These are phyloP conservation scores for Pangasius sanitwongsei DNA, from an alignment of 2,797 vertebrate genomes.

Conservation along the genomic window DNA sequence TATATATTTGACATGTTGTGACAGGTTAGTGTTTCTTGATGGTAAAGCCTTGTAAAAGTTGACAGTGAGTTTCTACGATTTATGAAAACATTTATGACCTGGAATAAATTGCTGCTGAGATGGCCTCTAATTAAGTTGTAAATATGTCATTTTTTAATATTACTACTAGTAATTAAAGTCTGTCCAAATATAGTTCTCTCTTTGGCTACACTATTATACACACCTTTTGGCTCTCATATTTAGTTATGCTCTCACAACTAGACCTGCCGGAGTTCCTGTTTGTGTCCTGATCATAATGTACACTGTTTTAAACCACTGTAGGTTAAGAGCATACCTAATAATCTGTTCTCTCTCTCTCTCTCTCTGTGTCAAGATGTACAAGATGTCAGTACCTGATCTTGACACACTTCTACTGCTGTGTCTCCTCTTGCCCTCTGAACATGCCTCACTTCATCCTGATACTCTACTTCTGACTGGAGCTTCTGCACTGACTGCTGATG, in stretches of 20 bases:
- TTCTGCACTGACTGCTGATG: background rate
- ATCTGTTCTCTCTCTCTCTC: background rate
- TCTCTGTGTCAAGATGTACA: background rate
- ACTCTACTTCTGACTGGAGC: background rate
- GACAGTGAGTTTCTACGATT: background rate
- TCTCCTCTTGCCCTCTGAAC: background rate
- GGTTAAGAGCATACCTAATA: background rate
- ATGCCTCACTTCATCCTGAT: background rate
- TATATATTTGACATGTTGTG: constrained; percentile 30
- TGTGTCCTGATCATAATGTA: background rate
- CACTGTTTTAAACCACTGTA: background rate
- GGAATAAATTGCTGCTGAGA: constrained; percentile 19
- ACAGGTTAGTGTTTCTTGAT: constrained; percentile 19
- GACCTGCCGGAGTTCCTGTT: background rate
- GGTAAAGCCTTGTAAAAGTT: constrained; percentile 24
- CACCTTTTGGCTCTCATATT: background rate
- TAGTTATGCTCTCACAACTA: background rate
- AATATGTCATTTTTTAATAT: constrained; percentile 12
- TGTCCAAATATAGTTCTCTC: background rate
- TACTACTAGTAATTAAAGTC: constrained; percentile 23
- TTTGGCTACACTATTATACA: background rate
- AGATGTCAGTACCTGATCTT: background rate
- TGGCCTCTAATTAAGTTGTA: background rate
- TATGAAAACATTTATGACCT: background rate
- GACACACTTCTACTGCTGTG: background rate